Evolutionary conservation across 53 echinoderm and acorn worm species (phyloP).

Genomic region (Zoroaster sp.): DNA sequence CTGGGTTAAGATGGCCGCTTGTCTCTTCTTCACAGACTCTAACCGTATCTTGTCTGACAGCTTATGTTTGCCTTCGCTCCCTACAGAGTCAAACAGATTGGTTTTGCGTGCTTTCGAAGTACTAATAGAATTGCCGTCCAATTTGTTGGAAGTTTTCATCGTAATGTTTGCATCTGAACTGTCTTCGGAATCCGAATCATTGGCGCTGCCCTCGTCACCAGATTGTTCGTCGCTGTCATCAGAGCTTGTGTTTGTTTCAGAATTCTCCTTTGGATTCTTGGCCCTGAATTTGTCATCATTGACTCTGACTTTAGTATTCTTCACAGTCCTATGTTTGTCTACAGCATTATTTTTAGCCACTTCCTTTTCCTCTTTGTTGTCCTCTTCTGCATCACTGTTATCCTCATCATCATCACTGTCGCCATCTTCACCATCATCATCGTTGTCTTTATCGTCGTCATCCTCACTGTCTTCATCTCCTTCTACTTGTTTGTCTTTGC

Average conservation of each 20-base stretch:
- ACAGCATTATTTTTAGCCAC: background rate
- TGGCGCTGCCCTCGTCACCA: background rate
- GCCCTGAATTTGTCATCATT: background rate
- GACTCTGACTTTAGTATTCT: background rate
- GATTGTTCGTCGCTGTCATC: background rate
- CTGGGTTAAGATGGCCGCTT: conserved; percentile 57
- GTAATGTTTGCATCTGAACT: conserved; percentile 25
- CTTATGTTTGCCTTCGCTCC: background rate
- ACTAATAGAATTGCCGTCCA: background rate
- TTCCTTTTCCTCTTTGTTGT: too few species aligned
- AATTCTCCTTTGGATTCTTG: background rate
- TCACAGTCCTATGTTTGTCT: background rate
- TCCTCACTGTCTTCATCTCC: background rate
- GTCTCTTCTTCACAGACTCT: conserved; percentile 69
- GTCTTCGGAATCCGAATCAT: background rate
- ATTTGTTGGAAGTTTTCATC: background rate
- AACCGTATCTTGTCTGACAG: conserved; percentile 79
- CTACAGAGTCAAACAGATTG: background rate
- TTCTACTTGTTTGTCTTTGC: background rate
- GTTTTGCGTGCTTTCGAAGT: background rate
- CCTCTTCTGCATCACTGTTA: background rate
- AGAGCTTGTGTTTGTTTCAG: conserved; percentile 1
- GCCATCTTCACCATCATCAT: background rate
- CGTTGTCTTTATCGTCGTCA: background rate
- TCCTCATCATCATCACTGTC: background rate